These are phyloP conservation scores for Paramisgurnus dabryanus DNA, from an alignment of 2,113 vertebrate genomes.

Conservation along the genomic window DNA sequence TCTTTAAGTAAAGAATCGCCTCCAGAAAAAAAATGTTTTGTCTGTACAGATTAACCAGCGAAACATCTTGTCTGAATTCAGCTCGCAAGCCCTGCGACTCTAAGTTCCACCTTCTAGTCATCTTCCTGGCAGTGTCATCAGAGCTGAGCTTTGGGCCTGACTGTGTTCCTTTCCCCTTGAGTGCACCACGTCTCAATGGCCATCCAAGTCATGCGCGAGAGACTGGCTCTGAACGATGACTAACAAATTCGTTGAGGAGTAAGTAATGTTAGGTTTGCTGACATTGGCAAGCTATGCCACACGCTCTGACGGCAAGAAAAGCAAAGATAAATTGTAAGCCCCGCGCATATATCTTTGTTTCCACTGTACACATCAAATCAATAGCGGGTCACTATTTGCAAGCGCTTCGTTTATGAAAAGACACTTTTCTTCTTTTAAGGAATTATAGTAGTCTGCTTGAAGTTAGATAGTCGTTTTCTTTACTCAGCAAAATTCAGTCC, in stretches of 20 bases:
- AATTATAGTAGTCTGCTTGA: conserved; percentile 16
- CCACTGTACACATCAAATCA: conserved; percentile 27
- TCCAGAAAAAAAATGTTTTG: conserved; percentile 51
- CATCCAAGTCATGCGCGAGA: conserved; percentile 15
- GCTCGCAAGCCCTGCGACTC: conserved; percentile 34
- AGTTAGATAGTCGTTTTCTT: conserved; percentile 5
- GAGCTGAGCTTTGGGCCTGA: conserved; percentile 32
- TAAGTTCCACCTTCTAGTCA: conserved; percentile 21
- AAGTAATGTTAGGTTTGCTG: conserved; percentile 35
- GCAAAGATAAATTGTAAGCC: conserved; percentile 1
- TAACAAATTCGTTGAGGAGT: conserved; percentile 24
- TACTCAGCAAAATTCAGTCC: conserved; percentile 19
- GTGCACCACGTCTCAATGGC: conserved; percentile 12
- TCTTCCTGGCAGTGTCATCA: conserved; percentile 20
- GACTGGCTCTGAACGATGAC: conserved; percentile 21
- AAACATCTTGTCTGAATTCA: conserved; percentile 41
- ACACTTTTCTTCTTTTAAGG: conserved; percentile 14
- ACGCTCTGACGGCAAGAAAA: neutral
- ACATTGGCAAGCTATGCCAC: conserved; percentile 27
- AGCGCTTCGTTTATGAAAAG: conserved; percentile 7
- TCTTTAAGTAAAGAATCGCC: conserved; percentile 43
- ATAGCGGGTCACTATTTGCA: conserved; percentile 5
- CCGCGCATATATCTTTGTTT: neutral
- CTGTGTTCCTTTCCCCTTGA: conserved; percentile 29
- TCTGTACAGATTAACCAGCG: conserved; percentile 49